Percentiles rank a stretch among this genome's conserved stretches.
These are phyloP conservation scores for Cantharis lateralis DNA, from an alignment of 2,888 invertebrate species.

Conservation along the genomic window DNA sequence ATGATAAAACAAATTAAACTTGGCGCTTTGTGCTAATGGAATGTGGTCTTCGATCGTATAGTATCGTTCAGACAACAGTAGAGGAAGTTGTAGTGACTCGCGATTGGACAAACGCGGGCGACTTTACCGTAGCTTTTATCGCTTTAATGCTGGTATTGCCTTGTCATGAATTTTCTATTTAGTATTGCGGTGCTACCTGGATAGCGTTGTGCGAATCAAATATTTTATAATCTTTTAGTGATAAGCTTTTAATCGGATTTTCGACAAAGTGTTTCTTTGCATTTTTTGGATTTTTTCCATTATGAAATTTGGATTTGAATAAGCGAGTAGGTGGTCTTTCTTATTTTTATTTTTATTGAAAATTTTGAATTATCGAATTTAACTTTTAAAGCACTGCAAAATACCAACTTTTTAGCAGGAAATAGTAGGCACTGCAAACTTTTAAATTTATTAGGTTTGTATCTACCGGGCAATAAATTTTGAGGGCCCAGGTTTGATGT, in stretches of 20 bases:
- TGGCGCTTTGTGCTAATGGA: slow-evolving; percentile 10
- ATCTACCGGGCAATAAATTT: not conserved
- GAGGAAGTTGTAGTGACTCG: slow-evolving; percentile 15
- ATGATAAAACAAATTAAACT: slow-evolving; percentile 12
- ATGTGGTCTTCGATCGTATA: slow-evolving; percentile 13
- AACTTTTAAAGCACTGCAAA: not conserved
- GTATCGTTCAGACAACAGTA: slow-evolving; percentile 1
- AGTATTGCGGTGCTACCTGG: slow-evolving; percentile 14
- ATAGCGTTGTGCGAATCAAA: slow-evolving; percentile 6
- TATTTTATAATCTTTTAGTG: slow-evolving; percentile 1
- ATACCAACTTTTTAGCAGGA: not conserved
- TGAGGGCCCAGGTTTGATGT: not conserved
- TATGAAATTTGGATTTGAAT: not conserved
- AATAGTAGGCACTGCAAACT: not conserved
- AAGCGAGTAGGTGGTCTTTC: slow-evolving; percentile 5
- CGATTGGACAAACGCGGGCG: slow-evolving; percentile 9
- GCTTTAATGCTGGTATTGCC: not conserved
- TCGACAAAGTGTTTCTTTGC: not conserved
- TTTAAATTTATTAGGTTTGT: not conserved
- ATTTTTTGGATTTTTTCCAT: not conserved
- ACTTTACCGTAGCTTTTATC: slow-evolving; percentile 9
- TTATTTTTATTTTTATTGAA: not conserved
- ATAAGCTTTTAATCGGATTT: not conserved
- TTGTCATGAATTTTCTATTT: slow-evolving; percentile 10
- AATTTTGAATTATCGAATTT: no score